Base-by-base conservation (phyloP, 1,140 invertebrate genomes). In the Onthophagus taurus region DNA sequence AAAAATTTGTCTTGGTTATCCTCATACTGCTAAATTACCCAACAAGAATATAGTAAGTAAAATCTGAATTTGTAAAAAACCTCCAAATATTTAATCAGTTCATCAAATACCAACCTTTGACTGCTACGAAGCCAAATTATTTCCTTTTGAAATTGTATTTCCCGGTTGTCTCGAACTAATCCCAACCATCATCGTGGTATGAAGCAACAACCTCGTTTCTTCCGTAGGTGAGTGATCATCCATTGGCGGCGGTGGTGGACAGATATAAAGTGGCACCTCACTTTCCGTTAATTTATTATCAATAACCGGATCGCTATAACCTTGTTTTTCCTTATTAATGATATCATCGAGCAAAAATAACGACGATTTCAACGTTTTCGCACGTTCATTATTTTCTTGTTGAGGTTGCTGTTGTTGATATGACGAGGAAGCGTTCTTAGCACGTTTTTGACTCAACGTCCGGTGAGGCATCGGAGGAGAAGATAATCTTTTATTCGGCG, bases 191-290 rank as follows among this genome's bases (percentile, higher is more conserved):
- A 49, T 31, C 37, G 55, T 45, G 39, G 53, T 54, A 50, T 57
- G 58, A 21, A 60, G 50, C 39, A 72, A 58, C 41, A 72, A 55
- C 45, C 64, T 64, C 9, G 71, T 72, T 54, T 73, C 71, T 57
- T 76, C 72, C 4, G 69, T 71, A 11, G 71, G 70, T 9, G 72
- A 71, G 47, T 61, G 60, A 54, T 71, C 70, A 35, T 65, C 68
- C 55, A 68, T 66, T 3, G 70, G 66, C 12, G 69, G 65, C 13
- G 69, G 65, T 17, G 68, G 69, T 8, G 68, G 68, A 45, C 68
- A 71, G 30, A 71, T 70, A 53, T 66, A 69, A 21, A 71, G 53
- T 3, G 66, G 63, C 44, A 59, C 47, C 42, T 63, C 59, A 51
- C 42, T 48, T 45, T 47, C 48, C 42, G 45, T 47, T 7, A 61